Conservation (phyloP, 2,113 vertebrate genomes). For the Mormoops blainvillei region DNA sequence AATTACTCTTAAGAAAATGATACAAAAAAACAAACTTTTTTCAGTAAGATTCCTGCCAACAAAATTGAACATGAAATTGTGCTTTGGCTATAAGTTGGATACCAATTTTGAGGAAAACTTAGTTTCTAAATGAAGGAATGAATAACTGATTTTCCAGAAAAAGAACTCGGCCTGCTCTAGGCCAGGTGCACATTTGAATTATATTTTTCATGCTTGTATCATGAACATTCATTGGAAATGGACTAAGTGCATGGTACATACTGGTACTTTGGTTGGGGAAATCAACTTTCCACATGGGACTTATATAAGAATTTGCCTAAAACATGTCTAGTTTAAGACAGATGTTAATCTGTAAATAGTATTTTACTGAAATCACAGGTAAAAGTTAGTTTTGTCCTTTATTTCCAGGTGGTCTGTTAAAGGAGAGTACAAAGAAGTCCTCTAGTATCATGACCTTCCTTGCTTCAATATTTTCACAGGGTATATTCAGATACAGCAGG, state of each 20-base stretch:
- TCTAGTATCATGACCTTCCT: neutral
- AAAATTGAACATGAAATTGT: slow-evolving; percentile 38
- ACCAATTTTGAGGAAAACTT: neutral
- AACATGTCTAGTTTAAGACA: neutral
- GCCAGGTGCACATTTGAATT: neutral
- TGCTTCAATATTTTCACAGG: neutral
- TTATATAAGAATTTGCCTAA: neutral
- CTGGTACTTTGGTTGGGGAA: neutral
- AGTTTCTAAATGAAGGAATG: neutral
- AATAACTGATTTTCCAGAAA: slow-evolving; percentile 36
- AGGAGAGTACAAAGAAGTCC: neutral
- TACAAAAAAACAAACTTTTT: neutral
- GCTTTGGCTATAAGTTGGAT: neutral
- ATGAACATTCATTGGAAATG: slow-evolving; percentile 9
- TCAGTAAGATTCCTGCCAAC: slow-evolving; percentile 5
- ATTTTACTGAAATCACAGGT: neutral
- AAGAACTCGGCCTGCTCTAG: neutral
- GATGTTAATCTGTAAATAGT: neutral
- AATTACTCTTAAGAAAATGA: neutral
- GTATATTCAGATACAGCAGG: neutral
- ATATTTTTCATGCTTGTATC: slow-evolving; percentile 2
- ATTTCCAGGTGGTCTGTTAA: neutral
- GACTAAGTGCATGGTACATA: neutral
- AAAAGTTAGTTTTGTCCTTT: neutral
- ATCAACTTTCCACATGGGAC: neutral